Evolutionary conservation across 2,113 vertebrate species (phyloP).

Genomic region (Irena cyanogastra): DNA sequence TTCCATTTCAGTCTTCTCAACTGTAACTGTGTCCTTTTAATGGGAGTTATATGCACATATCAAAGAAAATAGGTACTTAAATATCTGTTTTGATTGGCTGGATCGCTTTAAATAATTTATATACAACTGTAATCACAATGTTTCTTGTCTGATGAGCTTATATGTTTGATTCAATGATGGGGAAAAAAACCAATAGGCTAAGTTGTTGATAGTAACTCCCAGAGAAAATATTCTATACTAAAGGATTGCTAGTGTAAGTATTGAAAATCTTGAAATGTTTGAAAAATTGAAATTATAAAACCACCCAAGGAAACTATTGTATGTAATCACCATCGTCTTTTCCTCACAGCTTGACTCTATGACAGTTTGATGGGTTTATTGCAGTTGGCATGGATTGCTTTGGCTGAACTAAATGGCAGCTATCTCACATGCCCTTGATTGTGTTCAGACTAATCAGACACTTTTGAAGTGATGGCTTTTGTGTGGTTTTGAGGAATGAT

Average conservation of each 20-base stretch:
- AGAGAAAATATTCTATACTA: slow-evolving; percentile 65
- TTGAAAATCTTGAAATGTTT: slow-evolving; percentile 75
- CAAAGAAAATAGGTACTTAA: slow-evolving; percentile 57
- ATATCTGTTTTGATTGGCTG: slow-evolving; percentile 66
- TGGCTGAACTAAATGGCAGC: slow-evolving; percentile 70
- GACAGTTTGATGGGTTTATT: slow-evolving; percentile 75
- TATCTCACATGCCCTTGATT: slow-evolving; percentile 65
- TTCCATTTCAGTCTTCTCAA: slow-evolving; percentile 58
- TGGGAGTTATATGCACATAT: slow-evolving; percentile 46
- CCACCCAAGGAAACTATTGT: slow-evolving; percentile 70
- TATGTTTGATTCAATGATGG: slow-evolving; percentile 68
- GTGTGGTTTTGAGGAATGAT: slow-evolving; percentile 38
- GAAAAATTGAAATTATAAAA: slow-evolving; percentile 77
- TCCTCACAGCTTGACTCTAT: slow-evolving; percentile 74
- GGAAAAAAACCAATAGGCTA: slow-evolving; percentile 74
- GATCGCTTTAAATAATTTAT: slow-evolving; percentile 70
- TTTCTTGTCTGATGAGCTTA: slow-evolving; percentile 75
- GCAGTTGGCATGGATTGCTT: slow-evolving; percentile 72
- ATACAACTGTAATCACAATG: slow-evolving; percentile 62
- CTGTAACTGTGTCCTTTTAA: slow-evolving; percentile 49
- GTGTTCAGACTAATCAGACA: slow-evolving; percentile 71
- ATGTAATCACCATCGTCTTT: slow-evolving; percentile 59
- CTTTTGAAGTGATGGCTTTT: slow-evolving; percentile 68
- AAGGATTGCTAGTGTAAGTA: slow-evolving; percentile 61
- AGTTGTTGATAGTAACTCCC: slow-evolving; percentile 69